Conservation (phyloP, 2,797 vertebrate species). For the Onychomys arenicola region DNA sequence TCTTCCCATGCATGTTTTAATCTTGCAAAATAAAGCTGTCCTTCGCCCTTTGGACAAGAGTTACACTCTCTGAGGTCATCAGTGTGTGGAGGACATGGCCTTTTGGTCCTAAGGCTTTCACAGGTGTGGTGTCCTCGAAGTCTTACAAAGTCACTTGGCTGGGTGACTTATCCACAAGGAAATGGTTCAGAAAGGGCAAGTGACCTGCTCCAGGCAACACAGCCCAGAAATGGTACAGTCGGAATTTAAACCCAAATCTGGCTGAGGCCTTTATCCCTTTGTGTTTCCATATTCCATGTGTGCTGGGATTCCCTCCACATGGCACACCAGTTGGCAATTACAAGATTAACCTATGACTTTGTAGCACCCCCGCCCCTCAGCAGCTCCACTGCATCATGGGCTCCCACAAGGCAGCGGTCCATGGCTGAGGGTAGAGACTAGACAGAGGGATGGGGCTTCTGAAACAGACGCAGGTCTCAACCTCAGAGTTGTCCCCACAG, state of each 20-base stretch:
- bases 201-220: background rate
- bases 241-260: background rate
- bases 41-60: background rate
- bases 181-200: background rate
- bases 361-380: background rate
- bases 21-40: background rate
- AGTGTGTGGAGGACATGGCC: background rate
- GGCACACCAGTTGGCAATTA: background rate
- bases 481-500: background rate
- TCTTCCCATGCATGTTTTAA: background rate
- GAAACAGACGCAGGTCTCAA: background rate
- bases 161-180: background rate
- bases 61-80: background rate
- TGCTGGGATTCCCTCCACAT: background rate
- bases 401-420: constrained; percentile 12
- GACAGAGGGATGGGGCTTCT: constrained; percentile 29
- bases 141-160: background rate
- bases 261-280: accelerated
- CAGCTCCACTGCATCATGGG: background rate
- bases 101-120: background rate
- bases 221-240: background rate
- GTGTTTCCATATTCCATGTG: too few relatives aligned
- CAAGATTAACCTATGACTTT: constrained; percentile 1
- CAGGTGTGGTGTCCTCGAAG: background rate
- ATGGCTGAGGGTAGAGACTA: constrained; percentile 27